phyloP scores from a whole-genome alignment of 2,797 vertebrate species.

The Alca torda region DNA sequence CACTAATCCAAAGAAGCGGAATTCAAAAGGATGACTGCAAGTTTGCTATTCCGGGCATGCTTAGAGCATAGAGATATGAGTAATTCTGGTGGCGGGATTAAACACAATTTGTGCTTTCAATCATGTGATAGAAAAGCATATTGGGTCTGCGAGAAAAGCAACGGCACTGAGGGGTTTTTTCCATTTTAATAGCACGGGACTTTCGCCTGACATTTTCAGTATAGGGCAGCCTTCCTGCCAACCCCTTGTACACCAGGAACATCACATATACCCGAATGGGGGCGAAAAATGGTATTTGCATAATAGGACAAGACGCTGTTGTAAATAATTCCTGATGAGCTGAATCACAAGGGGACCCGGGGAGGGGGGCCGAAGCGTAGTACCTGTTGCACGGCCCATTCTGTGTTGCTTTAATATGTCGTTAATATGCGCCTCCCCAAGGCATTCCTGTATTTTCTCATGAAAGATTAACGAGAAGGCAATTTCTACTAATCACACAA shows the following conservation, averaged over 20 bases:
- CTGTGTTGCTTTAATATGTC: not conserved
- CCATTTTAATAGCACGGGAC: not conserved
- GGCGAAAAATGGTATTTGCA: not conserved
- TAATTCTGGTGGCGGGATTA: not conserved
- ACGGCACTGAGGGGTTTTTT: not conserved
- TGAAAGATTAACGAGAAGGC: not conserved
- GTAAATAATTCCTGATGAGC: not conserved
- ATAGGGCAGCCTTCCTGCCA: not conserved
- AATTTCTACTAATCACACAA: not conserved
- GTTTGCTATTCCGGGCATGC: not conserved
- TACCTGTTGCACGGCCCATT: not conserved
- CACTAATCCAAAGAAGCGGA: not conserved
- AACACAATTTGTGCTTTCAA: not conserved
- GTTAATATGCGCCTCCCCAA: not conserved
- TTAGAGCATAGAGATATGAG: not conserved
- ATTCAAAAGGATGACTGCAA: not conserved
- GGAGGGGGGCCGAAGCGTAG: not conserved
- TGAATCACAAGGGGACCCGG: not conserved
- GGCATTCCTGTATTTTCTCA: not conserved
- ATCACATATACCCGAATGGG: rapidly evolving
- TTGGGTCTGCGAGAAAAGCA: not conserved
- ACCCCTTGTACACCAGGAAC: rapidly evolving
- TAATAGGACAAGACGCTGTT: not conserved
- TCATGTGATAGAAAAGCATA: not conserved
- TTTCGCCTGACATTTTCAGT: not conserved